Percentiles rank a stretch among this genome's conserved stretches.
Evolutionary conservation across 2,797 vertebrate genomes (phyloP).

Genomic region (Cephalopachus bancanus): DNA sequence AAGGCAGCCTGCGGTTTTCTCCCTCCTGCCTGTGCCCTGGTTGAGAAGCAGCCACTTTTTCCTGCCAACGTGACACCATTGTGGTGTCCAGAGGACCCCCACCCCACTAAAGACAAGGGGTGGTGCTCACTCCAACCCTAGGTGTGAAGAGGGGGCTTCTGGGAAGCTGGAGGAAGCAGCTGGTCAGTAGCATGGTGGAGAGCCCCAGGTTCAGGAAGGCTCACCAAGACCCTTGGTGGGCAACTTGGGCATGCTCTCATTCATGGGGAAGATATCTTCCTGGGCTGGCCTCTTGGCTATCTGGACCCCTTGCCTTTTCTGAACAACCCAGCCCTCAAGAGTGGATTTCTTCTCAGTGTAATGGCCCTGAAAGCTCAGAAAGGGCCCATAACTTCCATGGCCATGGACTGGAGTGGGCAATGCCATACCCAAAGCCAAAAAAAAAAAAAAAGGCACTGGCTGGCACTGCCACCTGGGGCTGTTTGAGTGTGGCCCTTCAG

Average conservation of each 20-base stretch:
- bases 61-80: constrained; percentile 68
- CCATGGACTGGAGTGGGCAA: constrained; percentile 27
- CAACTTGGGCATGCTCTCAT: not conserved
- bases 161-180: constrained; percentile 48
- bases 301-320: not conserved
- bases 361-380: constrained; percentile 7
- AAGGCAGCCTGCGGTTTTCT: constrained; percentile 73
- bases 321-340: constrained; percentile 1
- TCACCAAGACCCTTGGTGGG: constrained; percentile 56
- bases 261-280: not conserved
- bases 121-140: constrained; percentile 42
- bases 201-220: not conserved
- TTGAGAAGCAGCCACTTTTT: constrained; percentile 76
- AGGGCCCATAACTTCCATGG: not conserved
- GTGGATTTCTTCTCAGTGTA: constrained; percentile 20
- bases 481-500: constrained; percentile 24
- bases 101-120: constrained; percentile 44
- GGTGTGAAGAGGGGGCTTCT: constrained; percentile 10
- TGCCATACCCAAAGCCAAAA: constrained; percentile 34
- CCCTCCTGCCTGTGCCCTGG: constrained; percentile 69
- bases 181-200: not conserved
- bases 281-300: not conserved
- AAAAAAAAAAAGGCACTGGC: not conserved
- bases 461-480: not conserved
- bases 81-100: constrained; percentile 40